Evolutionary conservation across 2,888 invertebrate genomes (phyloP).

Genomic region (Leucophora obtusa): DNA sequence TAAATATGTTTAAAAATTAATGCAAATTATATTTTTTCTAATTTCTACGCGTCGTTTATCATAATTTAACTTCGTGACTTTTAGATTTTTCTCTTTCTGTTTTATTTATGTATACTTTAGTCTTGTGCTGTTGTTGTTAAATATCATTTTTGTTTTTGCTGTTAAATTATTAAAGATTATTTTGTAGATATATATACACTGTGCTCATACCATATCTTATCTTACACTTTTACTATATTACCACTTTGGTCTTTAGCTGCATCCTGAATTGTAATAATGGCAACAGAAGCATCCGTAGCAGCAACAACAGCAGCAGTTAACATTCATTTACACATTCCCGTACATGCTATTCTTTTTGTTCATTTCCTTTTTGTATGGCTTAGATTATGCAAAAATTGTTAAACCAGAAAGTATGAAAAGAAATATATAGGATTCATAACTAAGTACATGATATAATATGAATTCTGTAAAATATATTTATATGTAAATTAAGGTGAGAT

Average conservation of each 20-base stretch:
- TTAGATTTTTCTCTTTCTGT: neutral
- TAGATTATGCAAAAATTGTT: constrained; percentile 45
- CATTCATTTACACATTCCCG: neutral
- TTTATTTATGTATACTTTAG: neutral
- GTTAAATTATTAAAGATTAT: neutral
- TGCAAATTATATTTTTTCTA: constrained; percentile 17
- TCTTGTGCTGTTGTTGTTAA: neutral
- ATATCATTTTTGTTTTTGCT: neutral
- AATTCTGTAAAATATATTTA: constrained; percentile 6
- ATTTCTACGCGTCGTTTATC: constrained; percentile 54
- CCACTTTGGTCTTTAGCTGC: constrained; percentile 34
- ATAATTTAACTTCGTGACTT: constrained; percentile 57
- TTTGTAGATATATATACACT: neutral
- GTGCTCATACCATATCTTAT: constrained; percentile 34
- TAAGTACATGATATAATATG: constrained; percentile 11
- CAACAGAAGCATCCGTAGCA: neutral
- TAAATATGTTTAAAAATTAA: neutral
- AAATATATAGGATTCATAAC: neutral
- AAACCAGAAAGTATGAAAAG: constrained; percentile 16
- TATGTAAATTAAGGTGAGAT: neutral
- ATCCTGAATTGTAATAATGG: constrained; percentile 31
- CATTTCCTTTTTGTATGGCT: constrained; percentile 14
- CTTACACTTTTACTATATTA: constrained; percentile 7
- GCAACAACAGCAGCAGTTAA: too few species aligned
- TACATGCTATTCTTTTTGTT: constrained; percentile 8